Evolutionary conservation across 2,888 invertebrate species (phyloP).

Genomic region (Caenorhabditis macrosperma): DNA sequence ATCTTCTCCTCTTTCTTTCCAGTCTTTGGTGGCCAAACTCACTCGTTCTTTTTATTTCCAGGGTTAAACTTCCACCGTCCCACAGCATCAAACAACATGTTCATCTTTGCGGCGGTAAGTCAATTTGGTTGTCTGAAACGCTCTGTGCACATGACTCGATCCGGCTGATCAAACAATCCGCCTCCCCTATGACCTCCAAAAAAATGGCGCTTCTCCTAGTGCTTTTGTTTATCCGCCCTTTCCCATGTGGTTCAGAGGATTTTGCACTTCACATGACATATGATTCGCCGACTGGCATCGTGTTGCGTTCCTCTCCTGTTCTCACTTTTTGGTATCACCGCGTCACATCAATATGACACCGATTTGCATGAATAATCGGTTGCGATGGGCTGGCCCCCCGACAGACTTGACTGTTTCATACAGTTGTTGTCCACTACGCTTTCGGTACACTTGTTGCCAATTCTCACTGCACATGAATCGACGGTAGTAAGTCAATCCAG

Average conservation of each 20-base stretch:
- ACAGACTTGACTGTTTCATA: neutral
- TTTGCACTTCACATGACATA: slow-evolving; percentile 13
- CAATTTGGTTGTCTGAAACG: slow-evolving; percentile 3
- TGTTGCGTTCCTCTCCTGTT: no score
- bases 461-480: neutral
- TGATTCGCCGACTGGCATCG: neutral
- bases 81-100: slow-evolving; percentile 23
- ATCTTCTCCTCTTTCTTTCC: neutral
- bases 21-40: neutral
- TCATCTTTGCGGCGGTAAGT: slow-evolving; percentile 52
- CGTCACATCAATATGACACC: slow-evolving; percentile 9
- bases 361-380: slow-evolving; percentile 43
- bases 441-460: neutral
- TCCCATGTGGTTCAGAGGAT: neutral
- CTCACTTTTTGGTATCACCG: neutral
- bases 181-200: slow-evolving; percentile 35
- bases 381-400: neutral
- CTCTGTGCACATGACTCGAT: slow-evolving; percentile 37
- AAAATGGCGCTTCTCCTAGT: slow-evolving; percentile 11
- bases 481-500: neutral
- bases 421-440: neutral
- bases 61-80: slow-evolving; percentile 25
- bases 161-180: slow-evolving; percentile 48
- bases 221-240: slow-evolving; percentile 50
- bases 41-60: neutral